Evolutionary conservation across 1,140 invertebrate genomes (phyloP).

Genomic region (Rhagoletis pomonella): DNA sequence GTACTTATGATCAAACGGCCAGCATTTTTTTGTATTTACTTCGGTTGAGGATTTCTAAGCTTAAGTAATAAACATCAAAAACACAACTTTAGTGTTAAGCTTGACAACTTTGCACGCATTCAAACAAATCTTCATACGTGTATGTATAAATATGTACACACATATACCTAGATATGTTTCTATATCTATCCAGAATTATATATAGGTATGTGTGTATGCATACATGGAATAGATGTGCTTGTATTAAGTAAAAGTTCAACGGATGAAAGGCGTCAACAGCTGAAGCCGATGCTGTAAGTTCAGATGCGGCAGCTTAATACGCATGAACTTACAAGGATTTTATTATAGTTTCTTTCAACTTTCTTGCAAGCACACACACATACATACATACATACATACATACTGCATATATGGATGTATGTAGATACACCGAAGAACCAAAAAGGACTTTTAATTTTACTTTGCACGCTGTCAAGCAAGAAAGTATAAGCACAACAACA

Average conservation of each 20-base stretch:
- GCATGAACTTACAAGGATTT: constrained; percentile 62
- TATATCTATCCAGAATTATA: background rate
- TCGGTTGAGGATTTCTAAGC: background rate
- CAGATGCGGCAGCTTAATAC: constrained; percentile 45
- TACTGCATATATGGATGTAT: background rate
- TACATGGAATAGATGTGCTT: background rate
- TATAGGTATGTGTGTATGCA: background rate
- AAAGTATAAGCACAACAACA: constrained; percentile 47
- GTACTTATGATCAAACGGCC: background rate
- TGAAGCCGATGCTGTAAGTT: constrained; percentile 33
- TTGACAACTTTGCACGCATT: constrained; percentile 36
- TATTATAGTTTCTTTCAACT: constrained; percentile 69
- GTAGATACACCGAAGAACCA: background rate
- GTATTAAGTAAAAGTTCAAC: constrained; percentile 56
- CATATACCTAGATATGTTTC: background rate
- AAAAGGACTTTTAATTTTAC: constrained; percentile 39
- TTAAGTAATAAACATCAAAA: constrained; percentile 46
- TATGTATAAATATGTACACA: background rate
- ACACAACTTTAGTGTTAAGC: constrained; percentile 49
- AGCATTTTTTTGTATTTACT: background rate
- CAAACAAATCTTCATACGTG: background rate
- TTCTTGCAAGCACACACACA: constrained; percentile 51
- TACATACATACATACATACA: constrained; percentile 31
- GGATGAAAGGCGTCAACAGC: constrained; percentile 63
- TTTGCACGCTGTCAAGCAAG: constrained; percentile 25